Conservation (phyloP, 2,797 vertebrate species). For the Acropternis orthonyx region DNA sequence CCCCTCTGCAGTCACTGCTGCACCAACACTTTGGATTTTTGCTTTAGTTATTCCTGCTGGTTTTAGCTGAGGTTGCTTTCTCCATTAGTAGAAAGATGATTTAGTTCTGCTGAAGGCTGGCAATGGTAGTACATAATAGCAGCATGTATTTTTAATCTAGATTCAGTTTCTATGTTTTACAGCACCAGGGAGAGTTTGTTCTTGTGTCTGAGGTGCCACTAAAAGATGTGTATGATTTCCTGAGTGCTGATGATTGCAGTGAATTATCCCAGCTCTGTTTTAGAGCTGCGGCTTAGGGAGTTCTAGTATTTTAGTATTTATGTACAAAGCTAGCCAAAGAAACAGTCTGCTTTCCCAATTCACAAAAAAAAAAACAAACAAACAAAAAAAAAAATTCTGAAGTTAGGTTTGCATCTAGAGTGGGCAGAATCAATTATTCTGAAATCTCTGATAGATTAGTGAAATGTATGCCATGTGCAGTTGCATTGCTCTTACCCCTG, state of each 20-base stretch:
- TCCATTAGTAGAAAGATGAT: not conserved
- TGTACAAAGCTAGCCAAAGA: not conserved
- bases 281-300: slow-evolving; percentile 19
- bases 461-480: not conserved
- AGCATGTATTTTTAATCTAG: slow-evolving; percentile 43
- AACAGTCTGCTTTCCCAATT: not conserved
- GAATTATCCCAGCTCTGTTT: slow-evolving; percentile 36
- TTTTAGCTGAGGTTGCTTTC: slow-evolving; percentile 35
- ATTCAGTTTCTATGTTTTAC: slow-evolving; percentile 37
- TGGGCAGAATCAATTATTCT: not conserved
- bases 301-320: slow-evolving; percentile 11
- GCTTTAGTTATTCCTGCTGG: not conserved
- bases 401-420: not conserved
- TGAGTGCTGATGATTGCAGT: slow-evolving; percentile 13
- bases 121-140: not conserved
- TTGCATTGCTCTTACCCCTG: not conserved
- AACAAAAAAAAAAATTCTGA: not conserved
- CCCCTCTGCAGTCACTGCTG: not conserved
- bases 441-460: not conserved
- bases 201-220: slow-evolving; percentile 60
- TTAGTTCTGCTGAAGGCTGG: slow-evolving; percentile 22
- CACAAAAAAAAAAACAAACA: not conserved
- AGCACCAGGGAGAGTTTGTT: slow-evolving; percentile 7
- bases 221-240: slow-evolving; percentile 50
- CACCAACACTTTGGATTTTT: not conserved